phyloP scores from a whole-genome alignment of 2,888 invertebrate species.

The Eulithis testata region DNA sequence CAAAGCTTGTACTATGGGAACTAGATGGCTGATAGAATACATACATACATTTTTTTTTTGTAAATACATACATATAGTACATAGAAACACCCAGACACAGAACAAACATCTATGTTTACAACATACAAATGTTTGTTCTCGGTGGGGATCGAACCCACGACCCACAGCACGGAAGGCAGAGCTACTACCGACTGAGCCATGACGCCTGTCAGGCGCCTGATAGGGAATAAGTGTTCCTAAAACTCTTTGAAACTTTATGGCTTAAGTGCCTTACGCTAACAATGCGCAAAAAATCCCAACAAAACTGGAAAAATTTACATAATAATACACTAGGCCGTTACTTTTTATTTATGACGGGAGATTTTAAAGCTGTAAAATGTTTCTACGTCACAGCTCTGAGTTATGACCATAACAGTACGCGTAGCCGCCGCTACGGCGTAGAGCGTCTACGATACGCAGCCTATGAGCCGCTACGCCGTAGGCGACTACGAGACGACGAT shows the following conservation, averaged over 20 bases:
- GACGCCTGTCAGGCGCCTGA: no score
- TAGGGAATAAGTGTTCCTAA: no score
- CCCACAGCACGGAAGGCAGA: no score
- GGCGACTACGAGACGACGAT: not conserved
- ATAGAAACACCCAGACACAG: no score
- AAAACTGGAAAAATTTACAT: conserved; percentile 48
- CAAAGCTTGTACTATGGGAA: no score
- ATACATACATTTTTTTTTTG: no score
- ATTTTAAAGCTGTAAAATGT: conserved; percentile 52
- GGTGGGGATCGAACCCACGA: no score
- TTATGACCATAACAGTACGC: conserved; percentile 43
- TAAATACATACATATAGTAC: no score
- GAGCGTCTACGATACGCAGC: conserved; percentile 28
- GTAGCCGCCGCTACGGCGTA: conserved; percentile 38
- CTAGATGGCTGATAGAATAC: no score
- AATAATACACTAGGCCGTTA: conserved; percentile 54
- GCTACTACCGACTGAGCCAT: no score
- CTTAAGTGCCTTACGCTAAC: conserved; percentile 32
- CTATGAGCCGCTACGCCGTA: conserved; percentile 4
- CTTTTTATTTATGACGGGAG: conserved; percentile 50
- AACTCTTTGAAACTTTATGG: not conserved
- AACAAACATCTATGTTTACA: no score
- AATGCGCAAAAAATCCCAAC: conserved; percentile 40
- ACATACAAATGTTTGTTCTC: no score
- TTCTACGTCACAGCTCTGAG: conserved; percentile 48